Conservation (phyloP, 2,797 vertebrate species). For the Sebastes cheni region DNA sequence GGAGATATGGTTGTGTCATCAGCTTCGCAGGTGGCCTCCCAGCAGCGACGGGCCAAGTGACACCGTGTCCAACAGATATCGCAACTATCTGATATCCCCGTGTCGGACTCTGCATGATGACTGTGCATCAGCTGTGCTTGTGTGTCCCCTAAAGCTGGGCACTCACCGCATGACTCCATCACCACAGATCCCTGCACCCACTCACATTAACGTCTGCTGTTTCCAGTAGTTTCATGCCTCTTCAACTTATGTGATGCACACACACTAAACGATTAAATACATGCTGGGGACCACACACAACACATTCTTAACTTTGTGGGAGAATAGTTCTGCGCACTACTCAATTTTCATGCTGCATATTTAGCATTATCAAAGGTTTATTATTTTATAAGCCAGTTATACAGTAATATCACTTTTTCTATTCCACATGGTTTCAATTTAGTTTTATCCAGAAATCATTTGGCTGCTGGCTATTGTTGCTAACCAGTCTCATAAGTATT, state of each 20-base stretch:
- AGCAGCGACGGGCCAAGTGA: conserved; percentile 5
- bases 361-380: background rate
- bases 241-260: background rate
- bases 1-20: conserved; percentile 34
- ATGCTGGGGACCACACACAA: background rate
- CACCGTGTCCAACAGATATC: background rate
- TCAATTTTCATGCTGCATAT: background rate
- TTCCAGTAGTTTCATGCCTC: conserved; percentile 17
- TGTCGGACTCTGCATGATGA: background rate
- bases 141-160: conserved; percentile 5
- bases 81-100: background rate
- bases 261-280: background rate
- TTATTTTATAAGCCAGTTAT: background rate
- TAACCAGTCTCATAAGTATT: background rate
- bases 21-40: conserved; percentile 31
- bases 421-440: background rate
- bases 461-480: background rate
- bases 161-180: conserved; percentile 9
- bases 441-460: background rate
- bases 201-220: conserved; percentile 1
- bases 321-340: background rate
- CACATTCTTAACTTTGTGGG: background rate
- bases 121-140: conserved; percentile 25
- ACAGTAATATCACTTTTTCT: background rate
- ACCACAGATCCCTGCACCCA: background rate